These are phyloP conservation scores for Axea sp. DNA, from an alignment of 2,888 invertebrate genomes.

Conservation along the genomic window DNA sequence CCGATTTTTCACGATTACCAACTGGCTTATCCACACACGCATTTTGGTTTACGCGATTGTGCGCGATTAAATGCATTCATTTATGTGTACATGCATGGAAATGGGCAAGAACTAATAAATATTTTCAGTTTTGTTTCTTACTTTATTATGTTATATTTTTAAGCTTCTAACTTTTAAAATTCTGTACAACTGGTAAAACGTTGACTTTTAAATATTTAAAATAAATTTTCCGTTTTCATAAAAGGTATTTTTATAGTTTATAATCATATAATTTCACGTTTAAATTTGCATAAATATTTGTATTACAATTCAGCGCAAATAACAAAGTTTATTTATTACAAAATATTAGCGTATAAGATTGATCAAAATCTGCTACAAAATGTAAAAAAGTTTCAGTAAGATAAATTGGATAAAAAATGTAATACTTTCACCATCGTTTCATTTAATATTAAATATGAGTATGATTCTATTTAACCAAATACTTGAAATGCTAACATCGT, in stretches of 20 bases:
- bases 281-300: no score
- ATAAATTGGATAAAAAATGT: slow-evolving; percentile 26
- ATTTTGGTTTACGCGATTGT: slow-evolving; percentile 24
- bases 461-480: no score
- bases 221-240: no score
- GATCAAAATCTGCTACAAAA: slow-evolving; percentile 36
- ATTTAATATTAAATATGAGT: no score
- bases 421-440: slow-evolving; percentile 56
- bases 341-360: slow-evolving; percentile 31
- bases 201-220: no score
- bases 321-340: no score
- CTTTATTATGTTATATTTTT: no score
- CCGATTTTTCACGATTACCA: slow-evolving; percentile 26
- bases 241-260: no score
- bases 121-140: background rate
- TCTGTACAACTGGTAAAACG: no score
- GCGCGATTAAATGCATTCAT: slow-evolving; percentile 37
- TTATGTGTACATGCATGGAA: slow-evolving; percentile 37
- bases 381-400: slow-evolving; percentile 33
- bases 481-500: background rate
- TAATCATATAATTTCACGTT: no score
- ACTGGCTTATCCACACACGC: slow-evolving; percentile 27
- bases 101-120: slow-evolving; percentile 45
- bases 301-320: no score
- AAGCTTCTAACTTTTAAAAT: no score